Percentiles rank a stretch among this genome's conserved stretches.
phyloP scores from a whole-genome alignment of 2,113 vertebrate genomes.

The Scopus umbretta region DNA sequence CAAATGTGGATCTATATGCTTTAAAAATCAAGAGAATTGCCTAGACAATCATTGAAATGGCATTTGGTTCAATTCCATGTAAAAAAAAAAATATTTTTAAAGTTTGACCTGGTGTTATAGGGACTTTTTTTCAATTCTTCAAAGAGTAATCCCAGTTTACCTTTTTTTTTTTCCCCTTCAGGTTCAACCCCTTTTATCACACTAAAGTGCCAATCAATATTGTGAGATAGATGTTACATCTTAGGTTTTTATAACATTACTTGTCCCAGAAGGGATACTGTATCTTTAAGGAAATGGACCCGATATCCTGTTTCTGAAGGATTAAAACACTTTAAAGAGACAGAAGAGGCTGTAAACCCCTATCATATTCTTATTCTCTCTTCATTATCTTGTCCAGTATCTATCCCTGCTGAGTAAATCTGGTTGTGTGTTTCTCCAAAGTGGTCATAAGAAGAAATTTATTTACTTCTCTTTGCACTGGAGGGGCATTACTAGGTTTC shows the following conservation, averaged over 20 bases:
- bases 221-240: slow-evolving; percentile 77
- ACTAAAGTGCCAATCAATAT: slow-evolving; percentile 83
- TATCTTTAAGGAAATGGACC: slow-evolving; percentile 87
- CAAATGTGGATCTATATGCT: neutral
- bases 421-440: slow-evolving; percentile 89
- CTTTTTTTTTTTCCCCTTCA: slow-evolving; percentile 68
- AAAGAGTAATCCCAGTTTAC: slow-evolving; percentile 67
- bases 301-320: slow-evolving; percentile 82
- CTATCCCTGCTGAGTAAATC: slow-evolving; percentile 86
- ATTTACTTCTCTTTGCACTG: slow-evolving; percentile 86
- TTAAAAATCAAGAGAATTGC: slow-evolving; percentile 34
- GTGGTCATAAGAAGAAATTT: slow-evolving; percentile 90
- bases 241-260: slow-evolving; percentile 80
- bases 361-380: slow-evolving; percentile 86
- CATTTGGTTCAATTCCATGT: slow-evolving; percentile 31
- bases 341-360: slow-evolving; percentile 85
- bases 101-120: slow-evolving; percentile 50
- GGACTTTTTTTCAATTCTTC: slow-evolving; percentile 59
- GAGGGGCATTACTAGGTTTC: slow-evolving; percentile 84
- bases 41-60: slow-evolving; percentile 13
- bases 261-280: slow-evolving; percentile 82
- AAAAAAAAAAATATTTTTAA: neutral
- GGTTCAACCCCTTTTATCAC: slow-evolving; percentile 79
- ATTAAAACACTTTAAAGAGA: slow-evolving; percentile 88
- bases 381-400: slow-evolving; percentile 90